Evolutionary conservation across 2,888 invertebrate species (phyloP), one percentile per base, ranked within the genome.

Genomic region (Cyclophora punctaria): DNA sequence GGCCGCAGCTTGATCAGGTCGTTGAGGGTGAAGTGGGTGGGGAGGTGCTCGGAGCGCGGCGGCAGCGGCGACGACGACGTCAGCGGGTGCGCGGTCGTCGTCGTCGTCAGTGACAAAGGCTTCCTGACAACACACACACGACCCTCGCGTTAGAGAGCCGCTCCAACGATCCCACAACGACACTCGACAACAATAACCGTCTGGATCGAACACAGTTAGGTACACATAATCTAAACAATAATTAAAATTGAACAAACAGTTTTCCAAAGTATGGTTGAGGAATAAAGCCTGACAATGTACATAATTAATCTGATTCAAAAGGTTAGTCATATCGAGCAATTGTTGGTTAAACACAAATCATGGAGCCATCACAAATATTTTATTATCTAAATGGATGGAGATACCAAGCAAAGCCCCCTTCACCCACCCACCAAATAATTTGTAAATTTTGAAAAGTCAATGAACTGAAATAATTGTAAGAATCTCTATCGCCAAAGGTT

Each of bases 381-480:
- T 20, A 42, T 42, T 7, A 42, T 7, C 20, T 43, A 43, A 43
- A 43, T 43, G 20, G n/a, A 43, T n/a, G 34, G 89, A 89, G 89
- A 89, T 89, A 89, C 89, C 89, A 89, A 89, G 89, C 89, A 88
- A 89, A 89, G 89, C 89, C 89, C 86, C 88, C 83, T 86, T 84
- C 87, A 87, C 89, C 89, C 89, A 89, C 82, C 89, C 89, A 89
- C 89, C 89, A 89, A 89, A 87, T 78, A 66, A 65, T 70, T 71
- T 58, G 55, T 67, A 52, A 83, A 82, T 83, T 81, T 83, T 67
- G 72, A 77, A 75, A 63, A 49, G 49, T 44, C 4, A 7, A 45
- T 20, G 20, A 2, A 20, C 20, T 20, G 20, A 20, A 20, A 20
- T 20, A 20, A 20, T 20, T 20, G 20, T 20, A 53, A 56, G 55